Evolutionary conservation across 2,888 invertebrate species (phyloP), one percentile per base, ranked within the genome.

Genomic region (Rapana venosa): DNA sequence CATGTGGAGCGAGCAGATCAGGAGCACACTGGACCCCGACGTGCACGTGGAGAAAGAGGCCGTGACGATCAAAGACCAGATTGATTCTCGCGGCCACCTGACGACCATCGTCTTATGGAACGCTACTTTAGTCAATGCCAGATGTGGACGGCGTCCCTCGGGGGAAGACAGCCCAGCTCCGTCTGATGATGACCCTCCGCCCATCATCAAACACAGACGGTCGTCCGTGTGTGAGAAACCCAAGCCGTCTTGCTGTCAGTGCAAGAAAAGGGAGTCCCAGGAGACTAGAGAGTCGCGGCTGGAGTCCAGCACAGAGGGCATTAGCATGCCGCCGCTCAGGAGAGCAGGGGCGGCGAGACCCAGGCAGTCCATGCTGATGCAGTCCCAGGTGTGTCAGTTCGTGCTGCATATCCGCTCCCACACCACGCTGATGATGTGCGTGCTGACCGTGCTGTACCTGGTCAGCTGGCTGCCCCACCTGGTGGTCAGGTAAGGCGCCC

Each of bases 381-480:
- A 26, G 83, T 32, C 26, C 22, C n/a, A 47, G 13, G 26, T 47
- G 47, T 15, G 15, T 26, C 15, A 26, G 1, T 26, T 35, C 26
- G 35, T 26, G 26, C 36, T 32, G 6, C 70, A 26, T 20, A 47
- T 88, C 5, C 47, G 88, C 17, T 88, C 88, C 0, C 81, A 83
- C 5, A 83, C 83, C 17, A 88, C 88, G 1, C 58, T 88, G 81
- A 83, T 88, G 88, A 88, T 88, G 88, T 77, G 26, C 26, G 66
- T 83, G 61, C 32, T 88, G 32, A 88, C 88, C 20, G 32, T 32
- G 2, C 26, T 58, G 22, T 83, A 88, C 36, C 15, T 88, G 32
- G 0, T 66, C 83, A 88, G 83, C 66, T 88, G 88, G 88, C 83
- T 88, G 88, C 88, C 88, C 15, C 88, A 88, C 66, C 35, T 88